Evolutionary conservation across 2,888 invertebrate species (phyloP).

Genomic region (Cordylochernes scorpioides): DNA sequence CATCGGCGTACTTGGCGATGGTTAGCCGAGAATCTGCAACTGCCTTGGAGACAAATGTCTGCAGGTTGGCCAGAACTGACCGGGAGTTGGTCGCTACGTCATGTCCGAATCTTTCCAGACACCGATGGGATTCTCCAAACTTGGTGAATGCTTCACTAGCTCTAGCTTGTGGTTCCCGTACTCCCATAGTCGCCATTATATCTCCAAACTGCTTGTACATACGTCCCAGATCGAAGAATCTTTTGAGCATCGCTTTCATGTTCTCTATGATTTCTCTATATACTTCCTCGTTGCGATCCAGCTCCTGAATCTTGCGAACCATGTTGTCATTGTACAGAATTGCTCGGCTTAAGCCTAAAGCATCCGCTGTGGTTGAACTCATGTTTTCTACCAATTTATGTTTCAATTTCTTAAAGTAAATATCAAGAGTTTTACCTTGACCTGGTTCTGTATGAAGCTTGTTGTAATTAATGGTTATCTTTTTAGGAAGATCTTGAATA

Average conservation of each 20-base stretch:
- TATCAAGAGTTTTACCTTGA: constrained; percentile 82
- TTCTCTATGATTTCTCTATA: constrained; percentile 73
- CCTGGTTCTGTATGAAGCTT: constrained; percentile 89
- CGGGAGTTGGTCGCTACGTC: no score
- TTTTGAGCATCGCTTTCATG: constrained; percentile 45
- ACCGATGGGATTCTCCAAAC: constrained; percentile 81
- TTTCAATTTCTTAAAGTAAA: constrained; percentile 74
- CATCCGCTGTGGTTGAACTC: constrained; percentile 51
- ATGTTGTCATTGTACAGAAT: constrained; percentile 85
- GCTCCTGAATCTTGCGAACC: constrained; percentile 71
- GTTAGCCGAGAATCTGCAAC: constrained; percentile 93
- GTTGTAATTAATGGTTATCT: constrained; percentile 84
- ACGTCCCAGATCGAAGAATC: constrained; percentile 65
- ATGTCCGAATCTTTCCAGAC: constrained; percentile 66
- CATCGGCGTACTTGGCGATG: constrained; percentile 88
- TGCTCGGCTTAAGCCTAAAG: constrained; percentile 72
- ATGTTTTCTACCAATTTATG: constrained; percentile 85
- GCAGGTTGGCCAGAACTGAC: constrained; percentile 67
- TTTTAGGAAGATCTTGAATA: constrained; percentile 60
- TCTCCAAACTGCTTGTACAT: constrained; percentile 76
- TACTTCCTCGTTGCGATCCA: constrained; percentile 71
- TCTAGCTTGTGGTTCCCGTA: constrained; percentile 72
- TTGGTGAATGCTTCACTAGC: constrained; percentile 81
- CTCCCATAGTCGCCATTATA: constrained; percentile 74
- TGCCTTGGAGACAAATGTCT: constrained; percentile 84